Percentiles rank a stretch among this genome's conserved stretches.
Conservation (phyloP, 2,888 invertebrate species). For the Conistra vaccinii region DNA sequence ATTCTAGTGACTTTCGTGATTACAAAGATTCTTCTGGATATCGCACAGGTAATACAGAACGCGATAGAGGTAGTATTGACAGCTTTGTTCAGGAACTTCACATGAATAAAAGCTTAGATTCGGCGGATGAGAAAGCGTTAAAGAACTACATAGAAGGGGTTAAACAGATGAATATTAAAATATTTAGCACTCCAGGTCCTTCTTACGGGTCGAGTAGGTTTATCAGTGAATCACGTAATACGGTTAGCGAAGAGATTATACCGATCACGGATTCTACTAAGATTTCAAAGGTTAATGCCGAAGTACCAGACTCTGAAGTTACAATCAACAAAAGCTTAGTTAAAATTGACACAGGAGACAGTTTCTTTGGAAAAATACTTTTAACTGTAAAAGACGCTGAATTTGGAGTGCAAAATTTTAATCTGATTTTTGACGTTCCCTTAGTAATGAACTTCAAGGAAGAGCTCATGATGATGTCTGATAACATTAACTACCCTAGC, state of each 20-base stretch:
- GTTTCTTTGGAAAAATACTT: conserved; percentile 35
- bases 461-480: conserved; percentile 16
- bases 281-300: fast-evolving
- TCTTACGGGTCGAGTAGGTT: not conserved
- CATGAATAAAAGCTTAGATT: not conserved
- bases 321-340: conserved; percentile 33
- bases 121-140: not conserved
- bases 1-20: not conserved
- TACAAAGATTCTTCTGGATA: not conserved
- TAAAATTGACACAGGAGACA: not conserved
- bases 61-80: not conserved
- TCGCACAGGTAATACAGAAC: not conserved
- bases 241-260: not conserved
- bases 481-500: conserved; percentile 3
- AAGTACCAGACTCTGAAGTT: conserved; percentile 4
- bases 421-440: conserved; percentile 46
- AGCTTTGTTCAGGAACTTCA: conserved; percentile 25
- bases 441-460: conserved; percentile 41
- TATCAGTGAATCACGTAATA: too few relatives aligned
- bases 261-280: too few relatives aligned
- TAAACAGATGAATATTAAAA: conserved; percentile 33
- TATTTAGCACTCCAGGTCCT: conserved; percentile 34
- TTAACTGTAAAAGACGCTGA: conserved; percentile 41
- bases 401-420: conserved; percentile 37
- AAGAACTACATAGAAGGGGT: conserved; percentile 25